phyloP scores from a whole-genome alignment of 2,113 vertebrate species.

The Oceanodroma tethys region DNA sequence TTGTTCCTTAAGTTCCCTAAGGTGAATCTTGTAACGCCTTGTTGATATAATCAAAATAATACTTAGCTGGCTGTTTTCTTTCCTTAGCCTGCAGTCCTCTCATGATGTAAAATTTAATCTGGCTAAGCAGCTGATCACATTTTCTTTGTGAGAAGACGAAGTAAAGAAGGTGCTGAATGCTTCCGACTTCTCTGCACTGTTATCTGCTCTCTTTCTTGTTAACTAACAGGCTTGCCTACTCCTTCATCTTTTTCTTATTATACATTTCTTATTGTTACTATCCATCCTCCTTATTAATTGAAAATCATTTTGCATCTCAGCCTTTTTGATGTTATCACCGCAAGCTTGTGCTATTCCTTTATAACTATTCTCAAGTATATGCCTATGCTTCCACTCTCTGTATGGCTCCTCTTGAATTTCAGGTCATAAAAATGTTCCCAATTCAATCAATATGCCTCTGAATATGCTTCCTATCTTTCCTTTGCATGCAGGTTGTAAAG shows the following conservation, averaged over 20 bases:
- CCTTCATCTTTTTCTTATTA: neutral
- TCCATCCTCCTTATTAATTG: neutral
- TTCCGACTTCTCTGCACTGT: neutral
- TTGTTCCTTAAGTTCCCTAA: neutral
- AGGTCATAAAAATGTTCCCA: neutral
- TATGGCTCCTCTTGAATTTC: neutral
- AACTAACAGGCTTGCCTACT: neutral
- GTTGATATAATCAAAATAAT: neutral
- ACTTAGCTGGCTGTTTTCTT: neutral
- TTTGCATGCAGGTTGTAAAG: rapidly evolving
- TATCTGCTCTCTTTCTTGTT: neutral
- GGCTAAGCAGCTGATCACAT: neutral
- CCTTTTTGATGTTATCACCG: neutral
- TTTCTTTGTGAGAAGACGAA: neutral
- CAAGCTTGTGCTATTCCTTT: neutral
- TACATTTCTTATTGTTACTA: neutral
- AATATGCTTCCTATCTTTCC: neutral
- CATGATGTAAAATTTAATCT: neutral
- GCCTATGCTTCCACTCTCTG: neutral
- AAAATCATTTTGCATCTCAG: neutral
- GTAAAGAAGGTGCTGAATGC: neutral
- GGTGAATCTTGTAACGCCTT: neutral
- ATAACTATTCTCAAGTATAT: neutral
- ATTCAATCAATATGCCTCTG: neutral
- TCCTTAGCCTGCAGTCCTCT: neutral